These are phyloP conservation scores for Mellivora capensis DNA, from an alignment of 2,113 vertebrate genomes.

Conservation along the genomic window DNA sequence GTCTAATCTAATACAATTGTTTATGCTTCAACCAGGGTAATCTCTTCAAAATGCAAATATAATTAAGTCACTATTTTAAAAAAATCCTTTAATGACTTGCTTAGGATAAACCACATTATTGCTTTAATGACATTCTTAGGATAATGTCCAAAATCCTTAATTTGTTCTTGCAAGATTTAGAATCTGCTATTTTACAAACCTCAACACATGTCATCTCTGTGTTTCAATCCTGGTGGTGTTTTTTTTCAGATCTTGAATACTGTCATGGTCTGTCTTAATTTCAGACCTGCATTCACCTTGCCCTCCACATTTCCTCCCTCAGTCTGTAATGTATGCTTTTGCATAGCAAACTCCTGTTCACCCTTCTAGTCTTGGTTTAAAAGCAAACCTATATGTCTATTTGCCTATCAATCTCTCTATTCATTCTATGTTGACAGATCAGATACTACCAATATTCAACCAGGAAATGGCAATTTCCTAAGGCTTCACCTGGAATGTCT, in stretches of 20 bases:
- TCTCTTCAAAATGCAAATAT: background rate
- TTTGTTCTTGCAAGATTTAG: background rate
- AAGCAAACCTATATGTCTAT: background rate
- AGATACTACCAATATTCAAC: background rate
- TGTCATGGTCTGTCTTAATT: background rate
- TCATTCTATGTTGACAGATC: background rate
- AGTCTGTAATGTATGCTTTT: background rate
- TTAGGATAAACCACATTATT: background rate
- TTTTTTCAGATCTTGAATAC: rapidly evolving
- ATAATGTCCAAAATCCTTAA: background rate
- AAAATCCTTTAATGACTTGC: background rate
- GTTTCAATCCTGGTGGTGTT: background rate
- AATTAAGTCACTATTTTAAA: background rate
- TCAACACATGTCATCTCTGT: background rate
- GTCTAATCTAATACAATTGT: background rate
- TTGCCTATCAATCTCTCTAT: background rate
- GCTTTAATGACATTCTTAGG: background rate
- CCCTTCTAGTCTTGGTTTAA: background rate
- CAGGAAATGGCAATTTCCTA: background rate
- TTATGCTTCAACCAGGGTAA: background rate
- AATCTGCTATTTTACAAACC: background rate
- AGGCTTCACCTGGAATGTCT: background rate
- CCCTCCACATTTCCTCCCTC: background rate
- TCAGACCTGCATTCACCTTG: background rate
- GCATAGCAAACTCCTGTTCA: background rate